Percentiles rank a stretch among this genome's conserved stretches.
These are phyloP conservation scores for Heteropelma amictum DNA, from an alignment of 2,888 invertebrate genomes.

Conservation along the genomic window DNA sequence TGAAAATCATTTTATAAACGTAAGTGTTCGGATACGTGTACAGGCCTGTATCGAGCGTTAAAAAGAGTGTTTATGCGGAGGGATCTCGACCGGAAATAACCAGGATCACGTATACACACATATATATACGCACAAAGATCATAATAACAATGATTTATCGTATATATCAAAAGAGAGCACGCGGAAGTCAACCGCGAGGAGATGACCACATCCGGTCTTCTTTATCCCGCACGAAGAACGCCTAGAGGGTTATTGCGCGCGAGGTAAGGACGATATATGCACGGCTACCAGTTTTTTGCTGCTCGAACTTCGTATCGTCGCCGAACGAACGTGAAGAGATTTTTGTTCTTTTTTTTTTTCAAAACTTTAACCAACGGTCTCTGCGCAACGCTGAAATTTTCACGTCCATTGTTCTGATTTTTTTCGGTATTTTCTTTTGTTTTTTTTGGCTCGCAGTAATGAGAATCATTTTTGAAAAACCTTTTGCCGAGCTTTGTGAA, in stretches of 20 bases:
- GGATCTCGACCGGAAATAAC: conserved; percentile 21
- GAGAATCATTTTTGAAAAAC: too few relatives aligned
- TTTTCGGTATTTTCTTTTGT: too few relatives aligned
- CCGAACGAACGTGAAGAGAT: too few relatives aligned
- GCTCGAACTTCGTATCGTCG: too few relatives aligned
- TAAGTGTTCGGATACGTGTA: too few relatives aligned
- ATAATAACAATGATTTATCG: conserved; percentile 1
- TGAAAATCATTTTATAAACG: background rate
- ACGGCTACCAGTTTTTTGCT: background rate
- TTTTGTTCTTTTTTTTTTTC: too few relatives aligned
- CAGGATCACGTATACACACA: background rate
- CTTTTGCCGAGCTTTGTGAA: too few relatives aligned
- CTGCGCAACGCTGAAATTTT: too few relatives aligned
- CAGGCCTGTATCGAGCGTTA: background rate
- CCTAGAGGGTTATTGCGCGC: conserved; percentile 1
- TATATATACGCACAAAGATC: background rate
- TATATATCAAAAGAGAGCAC: conserved; percentile 3
- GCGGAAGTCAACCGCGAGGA: conserved; percentile 47
- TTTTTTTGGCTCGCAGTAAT: too few relatives aligned
- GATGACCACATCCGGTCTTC: conserved; percentile 55
- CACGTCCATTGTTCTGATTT: too few relatives aligned
- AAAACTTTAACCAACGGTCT: too few relatives aligned
- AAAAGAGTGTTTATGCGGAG: conserved; percentile 2
- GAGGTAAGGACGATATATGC: background rate
- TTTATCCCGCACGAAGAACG: conserved; percentile 42